Conservation (phyloP, 92 coral and sea anemone species). For the Isaurus tuberculatus region DNA sequence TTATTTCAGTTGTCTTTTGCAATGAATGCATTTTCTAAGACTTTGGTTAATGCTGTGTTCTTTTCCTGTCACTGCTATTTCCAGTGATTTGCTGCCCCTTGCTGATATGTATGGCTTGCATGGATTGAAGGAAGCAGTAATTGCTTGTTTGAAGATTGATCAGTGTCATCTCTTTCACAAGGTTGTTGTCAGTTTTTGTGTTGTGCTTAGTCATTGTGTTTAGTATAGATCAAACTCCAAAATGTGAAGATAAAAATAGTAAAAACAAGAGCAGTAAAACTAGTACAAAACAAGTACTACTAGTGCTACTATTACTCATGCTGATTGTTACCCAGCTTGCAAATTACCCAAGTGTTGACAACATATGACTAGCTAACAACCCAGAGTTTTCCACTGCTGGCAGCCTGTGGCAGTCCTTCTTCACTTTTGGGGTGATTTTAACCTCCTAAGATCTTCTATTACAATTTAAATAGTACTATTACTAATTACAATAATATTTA, state of each 20-base stretch:
- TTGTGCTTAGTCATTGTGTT: neutral
- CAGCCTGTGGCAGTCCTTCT: too few relatives aligned
- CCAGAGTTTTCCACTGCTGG: too few relatives aligned
- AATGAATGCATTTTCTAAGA: neutral
- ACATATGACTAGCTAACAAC: too few relatives aligned
- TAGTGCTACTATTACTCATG: too few relatives aligned
- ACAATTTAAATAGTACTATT: too few relatives aligned
- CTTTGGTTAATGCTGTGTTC: neutral
- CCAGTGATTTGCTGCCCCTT: slow-evolving; percentile 75
- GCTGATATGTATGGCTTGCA: slow-evolving; percentile 95
- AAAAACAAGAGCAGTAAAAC: neutral
- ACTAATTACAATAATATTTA: too few relatives aligned
- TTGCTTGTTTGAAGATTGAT: slow-evolving; percentile 71
- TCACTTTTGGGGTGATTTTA: too few relatives aligned
- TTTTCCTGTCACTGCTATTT: neutral
- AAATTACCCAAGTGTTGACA: too few relatives aligned
- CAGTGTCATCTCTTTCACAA: slow-evolving; percentile 97
- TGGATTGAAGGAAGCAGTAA: slow-evolving; percentile 76
- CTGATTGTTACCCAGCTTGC: too few relatives aligned
- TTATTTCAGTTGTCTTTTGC: neutral
- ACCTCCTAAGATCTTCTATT: too few relatives aligned
- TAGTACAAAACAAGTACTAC: too few relatives aligned
- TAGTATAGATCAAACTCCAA: neutral
- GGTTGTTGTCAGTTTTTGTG: slow-evolving; percentile 43
- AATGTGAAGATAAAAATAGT: neutral